Conservation (phyloP, 1,140 invertebrate species). For the Lepidostoma basale region DNA sequence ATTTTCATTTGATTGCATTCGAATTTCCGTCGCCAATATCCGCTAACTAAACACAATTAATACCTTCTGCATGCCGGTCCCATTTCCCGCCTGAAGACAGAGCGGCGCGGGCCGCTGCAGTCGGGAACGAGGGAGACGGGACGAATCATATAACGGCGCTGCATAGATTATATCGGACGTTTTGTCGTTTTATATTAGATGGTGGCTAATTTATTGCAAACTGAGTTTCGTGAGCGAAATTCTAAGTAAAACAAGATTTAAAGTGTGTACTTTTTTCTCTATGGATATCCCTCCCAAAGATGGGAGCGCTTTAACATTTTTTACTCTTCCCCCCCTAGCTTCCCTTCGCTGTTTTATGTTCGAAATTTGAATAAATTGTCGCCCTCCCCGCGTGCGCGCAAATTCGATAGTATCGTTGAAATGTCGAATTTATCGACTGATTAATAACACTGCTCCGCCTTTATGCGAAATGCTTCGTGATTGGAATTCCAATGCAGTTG, state of each 20-base stretch:
- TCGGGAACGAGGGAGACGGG: slow-evolving; percentile 12
- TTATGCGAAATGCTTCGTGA: slow-evolving; percentile 29
- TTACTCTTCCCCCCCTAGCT: slow-evolving; percentile 24
- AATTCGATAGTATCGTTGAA: slow-evolving; percentile 43
- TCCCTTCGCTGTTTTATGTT: slow-evolving; percentile 42
- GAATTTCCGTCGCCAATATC: slow-evolving; percentile 64
- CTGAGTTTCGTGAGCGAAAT: slow-evolving; percentile 47
- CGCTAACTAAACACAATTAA: slow-evolving; percentile 65
- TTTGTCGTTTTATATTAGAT: slow-evolving; percentile 48
- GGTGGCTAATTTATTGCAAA: slow-evolving; percentile 48
- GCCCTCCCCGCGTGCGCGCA: slow-evolving; percentile 33
- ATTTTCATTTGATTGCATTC: slow-evolving; percentile 62
- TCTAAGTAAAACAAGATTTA: slow-evolving; percentile 42
- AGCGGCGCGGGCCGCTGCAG: slow-evolving; percentile 1
- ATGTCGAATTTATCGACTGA: slow-evolving; percentile 47
- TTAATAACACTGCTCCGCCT: slow-evolving; percentile 42
- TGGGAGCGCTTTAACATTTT: slow-evolving; percentile 28
- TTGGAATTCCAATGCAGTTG: slow-evolving; percentile 35
- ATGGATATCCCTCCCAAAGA: slow-evolving; percentile 29
- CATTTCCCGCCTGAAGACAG: slow-evolving; percentile 25
- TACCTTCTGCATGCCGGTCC: slow-evolving; percentile 47
- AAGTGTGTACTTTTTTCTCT: slow-evolving; percentile 37
- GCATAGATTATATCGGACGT: slow-evolving; percentile 47
- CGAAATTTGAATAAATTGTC: slow-evolving; percentile 47
- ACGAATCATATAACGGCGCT: slow-evolving; percentile 45